These are phyloP conservation scores for Ptyas mucosa DNA, from an alignment of 2,113 vertebrate genomes.

Conservation along the genomic window DNA sequence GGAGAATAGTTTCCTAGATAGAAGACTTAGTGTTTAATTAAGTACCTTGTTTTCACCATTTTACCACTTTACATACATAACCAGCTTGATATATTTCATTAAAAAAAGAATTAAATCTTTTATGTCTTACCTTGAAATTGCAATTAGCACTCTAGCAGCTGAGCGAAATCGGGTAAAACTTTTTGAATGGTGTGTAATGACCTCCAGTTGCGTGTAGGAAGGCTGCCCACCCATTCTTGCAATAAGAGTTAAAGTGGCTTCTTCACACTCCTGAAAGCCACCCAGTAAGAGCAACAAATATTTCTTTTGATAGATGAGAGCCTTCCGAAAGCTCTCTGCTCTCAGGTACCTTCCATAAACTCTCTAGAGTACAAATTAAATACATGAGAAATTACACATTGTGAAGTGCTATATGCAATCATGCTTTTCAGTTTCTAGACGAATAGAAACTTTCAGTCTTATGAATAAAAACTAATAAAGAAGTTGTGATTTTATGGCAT, in stretches of 20 bases:
- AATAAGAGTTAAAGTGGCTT: conserved; percentile 86
- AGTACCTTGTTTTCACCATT: background rate
- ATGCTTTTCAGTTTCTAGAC: background rate
- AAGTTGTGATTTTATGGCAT: background rate
- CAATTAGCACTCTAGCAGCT: conserved; percentile 85
- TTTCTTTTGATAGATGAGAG: conserved; percentile 97
- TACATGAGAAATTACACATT: conserved; percentile 6
- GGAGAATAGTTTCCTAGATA: background rate
- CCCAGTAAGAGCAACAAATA: conserved; percentile 92
- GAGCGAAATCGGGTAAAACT: conserved; percentile 88
- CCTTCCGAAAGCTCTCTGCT: conserved; percentile 94
- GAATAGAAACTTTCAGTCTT: background rate
- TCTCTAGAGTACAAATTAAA: conserved; percentile 69
- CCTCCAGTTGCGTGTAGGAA: conserved; percentile 68
- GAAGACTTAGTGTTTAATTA: background rate
- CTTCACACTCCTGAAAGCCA: conserved; percentile 95
- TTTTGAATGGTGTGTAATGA: conserved; percentile 69
- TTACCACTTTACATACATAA: background rate
- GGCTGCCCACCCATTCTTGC: conserved; percentile 86
- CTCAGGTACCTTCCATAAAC: conserved; percentile 91
- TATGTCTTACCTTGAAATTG: conserved; percentile 83
- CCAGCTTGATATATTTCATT: background rate
- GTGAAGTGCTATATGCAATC: background rate
- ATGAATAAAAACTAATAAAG: background rate
- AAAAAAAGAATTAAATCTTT: background rate